Evolutionary conservation across 2,113 vertebrate genomes (phyloP).

Genomic region (Balaeniceps rex): DNA sequence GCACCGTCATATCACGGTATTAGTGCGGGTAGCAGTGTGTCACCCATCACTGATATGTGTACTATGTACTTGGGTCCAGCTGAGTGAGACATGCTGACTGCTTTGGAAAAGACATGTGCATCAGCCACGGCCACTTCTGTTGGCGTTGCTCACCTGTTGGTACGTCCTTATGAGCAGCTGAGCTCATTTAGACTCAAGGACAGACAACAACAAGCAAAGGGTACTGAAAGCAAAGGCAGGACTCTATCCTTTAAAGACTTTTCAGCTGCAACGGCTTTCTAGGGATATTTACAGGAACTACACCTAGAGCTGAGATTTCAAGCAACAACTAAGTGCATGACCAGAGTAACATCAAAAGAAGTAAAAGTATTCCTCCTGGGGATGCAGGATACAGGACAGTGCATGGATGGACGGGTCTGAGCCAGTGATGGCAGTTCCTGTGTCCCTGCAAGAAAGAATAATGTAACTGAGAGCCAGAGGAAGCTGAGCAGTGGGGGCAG

Average conservation of each 20-base stretch:
- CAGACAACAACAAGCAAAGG: neutral
- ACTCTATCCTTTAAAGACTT: neutral
- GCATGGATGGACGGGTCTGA: neutral
- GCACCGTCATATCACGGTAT: neutral
- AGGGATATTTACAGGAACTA: neutral
- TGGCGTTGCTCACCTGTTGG: neutral
- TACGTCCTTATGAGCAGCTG: neutral
- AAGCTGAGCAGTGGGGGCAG: neutral
- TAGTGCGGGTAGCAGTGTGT: neutral
- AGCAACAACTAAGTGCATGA: neutral
- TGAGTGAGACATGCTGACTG: neutral
- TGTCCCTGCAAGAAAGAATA: neutral
- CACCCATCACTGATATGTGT: neutral
- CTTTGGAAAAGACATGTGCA: neutral
- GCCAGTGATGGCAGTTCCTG: neutral
- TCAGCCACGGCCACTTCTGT: neutral
- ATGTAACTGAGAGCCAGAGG: neutral
- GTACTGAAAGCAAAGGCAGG: neutral
- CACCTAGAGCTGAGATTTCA: neutral
- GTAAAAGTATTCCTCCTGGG: neutral
- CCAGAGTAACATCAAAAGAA: neutral
- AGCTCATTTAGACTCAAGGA: neutral
- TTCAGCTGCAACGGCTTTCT: neutral
- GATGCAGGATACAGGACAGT: neutral
- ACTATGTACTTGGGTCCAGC: accelerated